Evolutionary conservation across 2,113 vertebrate species (phyloP).

Genomic region (Archilochus colubris): DNA sequence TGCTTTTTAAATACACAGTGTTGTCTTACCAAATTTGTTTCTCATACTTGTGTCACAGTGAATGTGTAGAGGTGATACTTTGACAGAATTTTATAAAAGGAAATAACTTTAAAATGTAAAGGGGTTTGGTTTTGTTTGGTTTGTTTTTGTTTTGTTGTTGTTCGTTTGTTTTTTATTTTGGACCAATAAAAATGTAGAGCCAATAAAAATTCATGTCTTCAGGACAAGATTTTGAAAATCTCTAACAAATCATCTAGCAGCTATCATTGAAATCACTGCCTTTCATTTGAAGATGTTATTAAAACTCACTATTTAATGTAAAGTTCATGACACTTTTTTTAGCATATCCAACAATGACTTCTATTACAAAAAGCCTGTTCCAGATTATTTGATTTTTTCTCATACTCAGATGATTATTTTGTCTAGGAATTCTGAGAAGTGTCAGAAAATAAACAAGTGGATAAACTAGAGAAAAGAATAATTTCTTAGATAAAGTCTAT

Average conservation of each 20-base stretch:
- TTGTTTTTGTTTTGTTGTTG: not conserved
- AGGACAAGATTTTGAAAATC: not conserved
- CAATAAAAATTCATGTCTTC: not conserved
- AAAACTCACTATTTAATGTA: not conserved
- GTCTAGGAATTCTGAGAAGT: not conserved
- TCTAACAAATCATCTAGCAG: not conserved
- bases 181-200: not conserved
- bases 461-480: not conserved
- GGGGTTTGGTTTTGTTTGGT: not conserved
- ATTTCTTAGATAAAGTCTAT: not conserved
- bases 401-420: not conserved
- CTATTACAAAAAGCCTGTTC: not conserved
- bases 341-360: not conserved
- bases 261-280: not conserved
- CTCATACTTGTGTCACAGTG: not conserved
- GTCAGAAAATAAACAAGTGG: not conserved
- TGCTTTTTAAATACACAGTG: constrained; percentile 3
- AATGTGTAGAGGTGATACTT: not conserved
- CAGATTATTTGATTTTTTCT: not conserved
- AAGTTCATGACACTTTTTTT: not conserved
- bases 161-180: not conserved
- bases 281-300: not conserved
- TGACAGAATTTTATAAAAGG: not conserved
- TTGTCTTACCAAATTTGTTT: constrained; percentile 32
- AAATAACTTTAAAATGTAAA: not conserved